Evolutionary conservation across 1,140 invertebrate genomes (phyloP).

Genomic region (Drosophila bipectinata): DNA sequence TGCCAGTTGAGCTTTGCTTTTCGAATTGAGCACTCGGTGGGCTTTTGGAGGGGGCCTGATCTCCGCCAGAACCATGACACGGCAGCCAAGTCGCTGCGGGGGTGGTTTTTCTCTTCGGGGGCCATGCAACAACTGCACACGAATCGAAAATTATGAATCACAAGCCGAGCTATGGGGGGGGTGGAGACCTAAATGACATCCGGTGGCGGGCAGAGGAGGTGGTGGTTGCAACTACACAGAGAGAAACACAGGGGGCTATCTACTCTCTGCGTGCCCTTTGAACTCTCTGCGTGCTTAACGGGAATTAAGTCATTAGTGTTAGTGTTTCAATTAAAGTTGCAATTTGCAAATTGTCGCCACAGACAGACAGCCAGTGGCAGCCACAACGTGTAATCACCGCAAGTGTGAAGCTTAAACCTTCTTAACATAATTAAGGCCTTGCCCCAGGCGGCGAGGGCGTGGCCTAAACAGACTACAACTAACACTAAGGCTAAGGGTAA

Average conservation of each 20-base stretch:
- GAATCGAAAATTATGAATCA: slow-evolving; percentile 75
- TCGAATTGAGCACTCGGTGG: slow-evolving; percentile 79
- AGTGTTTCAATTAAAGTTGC: slow-evolving; percentile 73
- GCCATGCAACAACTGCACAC: slow-evolving; percentile 57
- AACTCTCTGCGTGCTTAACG: slow-evolving; percentile 61
- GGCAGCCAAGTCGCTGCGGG: slow-evolving; percentile 42
- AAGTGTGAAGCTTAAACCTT: slow-evolving; percentile 71
- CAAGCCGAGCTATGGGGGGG: slow-evolving; percentile 26
- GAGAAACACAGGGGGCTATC: no score
- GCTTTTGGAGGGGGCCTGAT: slow-evolving; percentile 51
- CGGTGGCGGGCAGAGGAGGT: slow-evolving; percentile 48
- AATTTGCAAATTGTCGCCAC: slow-evolving; percentile 74
- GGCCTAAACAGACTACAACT: no score
- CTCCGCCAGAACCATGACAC: slow-evolving; percentile 6
- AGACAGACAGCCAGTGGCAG: slow-evolving; percentile 10
- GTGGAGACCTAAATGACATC: slow-evolving; percentile 54
- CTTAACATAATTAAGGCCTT: slow-evolving; percentile 62
- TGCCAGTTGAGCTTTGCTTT: slow-evolving; percentile 76
- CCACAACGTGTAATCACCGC: slow-evolving; percentile 59
- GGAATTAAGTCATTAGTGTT: slow-evolving; percentile 75
- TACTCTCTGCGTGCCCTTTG: neutral
- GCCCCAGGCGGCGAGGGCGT: neutral
- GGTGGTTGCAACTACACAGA: slow-evolving; percentile 12
- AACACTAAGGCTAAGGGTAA: slow-evolving; percentile 73
- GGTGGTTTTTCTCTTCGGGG: slow-evolving; percentile 50